Evolutionary conservation across 2,888 invertebrate species (phyloP), one percentile per base, ranked within the genome.

Genomic region (Therioaphis trifolii): DNA sequence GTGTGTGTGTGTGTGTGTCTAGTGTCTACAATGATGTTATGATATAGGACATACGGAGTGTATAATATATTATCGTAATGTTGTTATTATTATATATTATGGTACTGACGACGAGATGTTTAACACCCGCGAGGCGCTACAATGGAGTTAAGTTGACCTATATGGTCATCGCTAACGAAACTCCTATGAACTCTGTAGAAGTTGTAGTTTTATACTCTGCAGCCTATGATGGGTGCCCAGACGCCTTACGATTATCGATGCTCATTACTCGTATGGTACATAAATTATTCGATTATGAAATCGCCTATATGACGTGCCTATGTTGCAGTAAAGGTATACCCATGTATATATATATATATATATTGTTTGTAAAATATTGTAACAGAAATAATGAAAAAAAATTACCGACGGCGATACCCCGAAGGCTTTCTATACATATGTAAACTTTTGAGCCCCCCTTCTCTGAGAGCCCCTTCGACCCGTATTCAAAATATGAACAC

Each of bases 111-210:
- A 71, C 15, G 46, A 24, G 46, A 46, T 46, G 24, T 55, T 72
- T 29, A 12, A 74, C 52, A 74, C 52, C 72, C 35, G 72, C 55
- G 24, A 74, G 52, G 21, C 5, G 21, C 35, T 24, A 7, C 35
- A 18, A 35, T 35, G 52, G 27, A 55, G 24, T 11, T 40, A 58
- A 5, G 14, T 3, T n/a, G n/a, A 27, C 46, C 46, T 76, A 76
- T 76, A 76, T 76, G 76, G 76, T 76, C 76, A 61, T 76, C 76
- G 61, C 75, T 75, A 75, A 75, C 75, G 75, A 75, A 75, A 75
- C 58, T 75, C 24, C 11, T 43, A 4, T n/a, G 40, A 11, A 40
- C 12, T 24, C 18, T n/a, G 61, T 21, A n/a, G n/a, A n/a, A n/a
- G n/a, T n/a, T n/a, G n/a, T n/a, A n/a, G n/a, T n/a, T n/a, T n/a